Conservation (phyloP, 2,797 vertebrate species). For the Myotis planiceps region DNA sequence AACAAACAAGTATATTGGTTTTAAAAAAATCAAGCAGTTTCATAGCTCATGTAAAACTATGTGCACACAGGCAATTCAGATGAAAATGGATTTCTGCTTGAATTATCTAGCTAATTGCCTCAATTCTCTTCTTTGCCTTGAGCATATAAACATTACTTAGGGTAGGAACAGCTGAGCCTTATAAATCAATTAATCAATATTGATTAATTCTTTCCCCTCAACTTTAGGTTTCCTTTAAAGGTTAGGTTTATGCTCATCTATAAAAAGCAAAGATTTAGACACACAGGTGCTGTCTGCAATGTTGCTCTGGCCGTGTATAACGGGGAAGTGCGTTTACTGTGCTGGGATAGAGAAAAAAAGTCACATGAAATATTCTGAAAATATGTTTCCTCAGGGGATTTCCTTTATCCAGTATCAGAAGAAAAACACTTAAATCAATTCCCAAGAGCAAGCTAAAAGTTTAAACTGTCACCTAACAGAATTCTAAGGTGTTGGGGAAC, state of each 20-base stretch:
- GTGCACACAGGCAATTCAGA: neutral
- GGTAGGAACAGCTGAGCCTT: neutral
- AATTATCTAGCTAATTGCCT: constrained; percentile 32
- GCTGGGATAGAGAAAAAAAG: neutral
- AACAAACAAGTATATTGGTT: neutral
- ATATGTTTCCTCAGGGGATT: neutral
- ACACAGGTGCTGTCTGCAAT: neutral
- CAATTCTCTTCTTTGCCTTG: constrained; percentile 14
- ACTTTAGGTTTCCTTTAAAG: neutral
- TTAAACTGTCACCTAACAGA: neutral
- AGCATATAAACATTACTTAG: neutral
- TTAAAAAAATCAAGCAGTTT: neutral
- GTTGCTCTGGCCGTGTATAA: neutral
- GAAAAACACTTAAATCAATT: neutral
- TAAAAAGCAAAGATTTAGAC: neutral
- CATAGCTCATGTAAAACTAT: constrained; percentile 35
- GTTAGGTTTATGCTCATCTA: neutral
- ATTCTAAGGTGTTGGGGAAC: neutral
- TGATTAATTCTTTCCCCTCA: constrained; percentile 33
- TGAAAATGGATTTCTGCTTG: constrained; percentile 18
- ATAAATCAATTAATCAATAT: constrained; percentile 51
- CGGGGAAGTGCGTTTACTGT: neutral
- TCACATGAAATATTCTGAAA: neutral
- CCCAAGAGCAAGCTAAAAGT: neutral
- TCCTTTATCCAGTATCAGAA: neutral